Percentiles rank a stretch among this genome's conserved stretches.
Evolutionary conservation across 2,113 vertebrate species (phyloP).

Genomic region (Odontophorus gujanensis): DNA sequence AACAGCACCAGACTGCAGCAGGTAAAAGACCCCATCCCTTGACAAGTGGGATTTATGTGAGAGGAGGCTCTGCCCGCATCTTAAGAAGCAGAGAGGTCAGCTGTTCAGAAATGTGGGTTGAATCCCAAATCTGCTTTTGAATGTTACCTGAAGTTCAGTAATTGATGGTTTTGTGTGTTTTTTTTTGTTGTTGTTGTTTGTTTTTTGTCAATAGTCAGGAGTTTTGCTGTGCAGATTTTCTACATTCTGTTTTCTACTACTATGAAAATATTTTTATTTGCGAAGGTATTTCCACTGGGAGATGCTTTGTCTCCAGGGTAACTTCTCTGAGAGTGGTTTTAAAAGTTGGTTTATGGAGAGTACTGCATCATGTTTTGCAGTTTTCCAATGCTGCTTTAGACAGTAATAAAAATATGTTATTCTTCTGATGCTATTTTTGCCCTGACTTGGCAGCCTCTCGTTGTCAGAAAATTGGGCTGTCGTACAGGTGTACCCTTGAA

Average conservation of each 20-base stretch:
- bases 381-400: neutral
- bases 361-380: neutral
- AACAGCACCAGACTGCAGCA: neutral
- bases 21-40: neutral
- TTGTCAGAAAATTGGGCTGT: neutral
- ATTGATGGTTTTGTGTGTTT: neutral
- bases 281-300: neutral
- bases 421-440: neutral
- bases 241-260: neutral
- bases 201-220: neutral
- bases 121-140: neutral
- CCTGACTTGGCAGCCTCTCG: neutral
- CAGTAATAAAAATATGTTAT: neutral
- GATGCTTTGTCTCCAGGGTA: neutral
- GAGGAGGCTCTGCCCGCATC: neutral
- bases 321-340: neutral
- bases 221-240: neutral
- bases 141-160: neutral
- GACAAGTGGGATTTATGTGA: neutral
- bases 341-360: neutral
- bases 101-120: neutral
- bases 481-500: neutral
- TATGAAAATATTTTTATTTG: conserved; percentile 6
- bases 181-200: neutral
- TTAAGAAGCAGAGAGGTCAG: neutral